Base-by-base conservation (phyloP, 2,113 vertebrate species). In the Merops nubicus region DNA sequence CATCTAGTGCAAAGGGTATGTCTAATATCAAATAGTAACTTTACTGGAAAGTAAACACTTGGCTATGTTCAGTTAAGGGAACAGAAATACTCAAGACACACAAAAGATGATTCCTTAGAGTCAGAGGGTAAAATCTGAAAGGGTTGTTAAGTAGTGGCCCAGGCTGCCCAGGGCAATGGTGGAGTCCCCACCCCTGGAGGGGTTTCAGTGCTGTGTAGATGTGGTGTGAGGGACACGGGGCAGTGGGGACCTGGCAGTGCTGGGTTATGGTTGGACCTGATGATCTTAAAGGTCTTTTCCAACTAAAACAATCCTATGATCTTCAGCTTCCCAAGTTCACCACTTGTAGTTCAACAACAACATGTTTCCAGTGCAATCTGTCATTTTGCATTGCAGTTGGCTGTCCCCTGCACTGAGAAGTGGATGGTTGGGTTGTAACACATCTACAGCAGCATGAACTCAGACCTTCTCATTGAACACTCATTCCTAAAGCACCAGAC, bases 351-450 rank as follows among this genome's bases (percentile, higher is more conserved):
- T 80, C 43, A 42, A 29, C 18, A 25, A 8, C 5, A 28, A 72
- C 0, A 0, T 7, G 62, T 36, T 67, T 34, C 83, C 60, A 79
- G 7, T 18, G 47, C 15, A 36, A 14, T 15, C 11, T 0, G 2
- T 51, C 56, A 16, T 28, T 76, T 18, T n/a, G 57, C 34, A 16
- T 12, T 15, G 18, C 1, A 2, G 18, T 11, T 59, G 22, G 47
- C 31, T 25, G 19, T 13, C 31, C 11, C 33, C 51, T 11, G 14
- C 0, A 1, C 36, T 33, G 59, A 23, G 23, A 60, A 75, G 40
- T 4, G 25, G 53, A 12, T 56, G 48, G 45, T 21, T 69, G 62
- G 19, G 38, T 57, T 31, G 3, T 3, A 43, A 34, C 25, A 50
- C 29, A 5, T 4, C 8, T 21, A 67, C 40, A 77, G n/a, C 36